Evolutionary conservation across 2,888 invertebrate species (phyloP), one percentile per base, ranked within the genome.

Genomic region (Hirudinaria manillensis): DNA sequence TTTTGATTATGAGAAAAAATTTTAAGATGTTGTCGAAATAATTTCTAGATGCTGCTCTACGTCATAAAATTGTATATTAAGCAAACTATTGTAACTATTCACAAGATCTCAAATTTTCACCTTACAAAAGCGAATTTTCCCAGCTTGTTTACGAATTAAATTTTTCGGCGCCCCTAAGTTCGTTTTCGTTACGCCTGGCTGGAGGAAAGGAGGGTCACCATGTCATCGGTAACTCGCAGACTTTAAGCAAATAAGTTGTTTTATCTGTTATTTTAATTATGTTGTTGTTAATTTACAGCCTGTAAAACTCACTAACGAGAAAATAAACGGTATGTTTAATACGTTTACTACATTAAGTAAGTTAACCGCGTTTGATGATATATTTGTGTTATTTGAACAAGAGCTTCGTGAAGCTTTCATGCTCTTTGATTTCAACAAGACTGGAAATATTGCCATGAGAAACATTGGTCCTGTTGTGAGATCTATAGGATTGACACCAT

Each of bases 401-500:
- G 79, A 76, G 32, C 70, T 79, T 72, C 77, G 77, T 45, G 77
- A 77, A 51, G 78, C 79, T 3, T 79, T 79, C 61, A 78, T 77
- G 78, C 74, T 79, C 56, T 79, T 78, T 66, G 79, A 79, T 66
- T 79, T 79, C 76, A 74, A 72, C 70, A 79, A 79, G 68, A 74
- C 27, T 53, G 78, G 78, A 3, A 73, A 55, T 13, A 79, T 79
- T 24, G 51, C 61, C 24, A 70, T 66, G 24, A 24, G 76, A 19
- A 78, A 79, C 70, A 77, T 79, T 51, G 78, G 77, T 21, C 66
- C 77, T 0, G 77, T 79, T 7, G 75, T 79, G 24, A 68, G 79
- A n/a, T 77, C 79, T 0, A 67, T 79, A 16, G 79, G 79, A 27
- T 71, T 79, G 51, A 79, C 77, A 70, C 79, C 79, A 19, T 73